A percentile compares a stretch with the other conserved stretches of the same genome.
Conservation (phyloP, 2,113 vertebrate species). For the Strigops habroptila region DNA sequence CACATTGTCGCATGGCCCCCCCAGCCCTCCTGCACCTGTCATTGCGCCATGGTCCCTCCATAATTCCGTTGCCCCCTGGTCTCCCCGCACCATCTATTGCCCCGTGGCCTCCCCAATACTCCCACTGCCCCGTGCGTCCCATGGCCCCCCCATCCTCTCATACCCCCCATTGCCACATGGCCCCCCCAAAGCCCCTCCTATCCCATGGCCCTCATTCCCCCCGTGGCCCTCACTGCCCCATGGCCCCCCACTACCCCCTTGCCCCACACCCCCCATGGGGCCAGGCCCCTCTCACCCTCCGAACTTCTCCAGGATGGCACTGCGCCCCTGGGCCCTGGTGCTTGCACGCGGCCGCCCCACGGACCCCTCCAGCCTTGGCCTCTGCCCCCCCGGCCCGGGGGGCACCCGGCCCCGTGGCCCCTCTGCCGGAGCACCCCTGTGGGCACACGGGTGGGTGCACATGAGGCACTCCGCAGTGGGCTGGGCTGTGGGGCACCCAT, state of each 20-base stretch:
- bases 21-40: too few species aligned
- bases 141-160: not conserved
- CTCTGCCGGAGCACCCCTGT: not conserved
- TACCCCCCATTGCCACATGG: too few species aligned
- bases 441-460: not conserved
- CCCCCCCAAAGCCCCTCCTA: too few species aligned
- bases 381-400: not conserved
- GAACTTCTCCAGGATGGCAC: conserved; percentile 74
- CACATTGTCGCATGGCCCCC: not conserved
- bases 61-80: too few species aligned
- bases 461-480: not conserved
- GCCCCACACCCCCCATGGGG: not conserved
- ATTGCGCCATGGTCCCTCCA: not conserved
- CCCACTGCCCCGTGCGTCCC: too few species aligned
- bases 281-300: conserved; percentile 61
- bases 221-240: not conserved
- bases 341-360: conserved; percentile 15
- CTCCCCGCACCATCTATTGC: too few species aligned
- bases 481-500: not conserved
- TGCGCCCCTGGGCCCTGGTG: conserved; percentile 59
- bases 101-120: too few species aligned
- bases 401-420: not conserved
- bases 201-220: too few species aligned
- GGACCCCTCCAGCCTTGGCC: not conserved
- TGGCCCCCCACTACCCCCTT: too few species aligned